Conservation (phyloP, 2,797 vertebrate genomes). For the Setipinna tenuifilis region DNA sequence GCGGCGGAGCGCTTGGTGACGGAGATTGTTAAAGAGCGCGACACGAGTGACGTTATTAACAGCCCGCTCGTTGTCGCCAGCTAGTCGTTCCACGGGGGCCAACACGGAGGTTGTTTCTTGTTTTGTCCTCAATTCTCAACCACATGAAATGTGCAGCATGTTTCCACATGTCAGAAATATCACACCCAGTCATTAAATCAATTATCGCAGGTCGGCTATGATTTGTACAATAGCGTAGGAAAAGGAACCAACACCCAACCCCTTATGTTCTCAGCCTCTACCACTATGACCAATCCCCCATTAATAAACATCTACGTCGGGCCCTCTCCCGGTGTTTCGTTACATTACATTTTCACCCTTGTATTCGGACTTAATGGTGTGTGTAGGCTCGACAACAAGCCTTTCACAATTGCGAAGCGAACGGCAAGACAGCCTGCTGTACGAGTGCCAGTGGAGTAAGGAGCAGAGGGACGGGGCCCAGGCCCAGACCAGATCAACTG, state of each 20-base stretch:
- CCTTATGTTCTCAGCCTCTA: neutral
- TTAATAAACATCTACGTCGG: neutral
- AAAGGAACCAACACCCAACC: neutral
- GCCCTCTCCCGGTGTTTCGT: neutral
- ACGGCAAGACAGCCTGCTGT: neutral
- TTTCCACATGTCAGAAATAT: constrained; percentile 54
- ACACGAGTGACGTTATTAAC: constrained; percentile 67
- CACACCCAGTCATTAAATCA: constrained; percentile 66
- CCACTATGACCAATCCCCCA: no score
- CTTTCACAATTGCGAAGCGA: neutral
- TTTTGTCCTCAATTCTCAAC: neutral
- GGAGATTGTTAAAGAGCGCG: constrained; percentile 62
- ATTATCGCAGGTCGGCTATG: constrained; percentile 57
- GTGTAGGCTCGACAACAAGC: neutral
- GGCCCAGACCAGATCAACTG: neutral
- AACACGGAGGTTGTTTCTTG: constrained; percentile 17
- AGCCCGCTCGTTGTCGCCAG: constrained; percentile 45
- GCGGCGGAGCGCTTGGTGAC: constrained; percentile 51
- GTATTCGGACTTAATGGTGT: neutral
- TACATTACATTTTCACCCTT: neutral
- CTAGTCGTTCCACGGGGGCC: constrained; percentile 32
- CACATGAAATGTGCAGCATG: neutral
- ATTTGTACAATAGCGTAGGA: constrained; percentile 27
- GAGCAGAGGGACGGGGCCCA: neutral
- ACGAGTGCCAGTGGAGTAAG: neutral